Conservation (phyloP, 2,888 invertebrate genomes). For the Epistrophella euchroma region DNA sequence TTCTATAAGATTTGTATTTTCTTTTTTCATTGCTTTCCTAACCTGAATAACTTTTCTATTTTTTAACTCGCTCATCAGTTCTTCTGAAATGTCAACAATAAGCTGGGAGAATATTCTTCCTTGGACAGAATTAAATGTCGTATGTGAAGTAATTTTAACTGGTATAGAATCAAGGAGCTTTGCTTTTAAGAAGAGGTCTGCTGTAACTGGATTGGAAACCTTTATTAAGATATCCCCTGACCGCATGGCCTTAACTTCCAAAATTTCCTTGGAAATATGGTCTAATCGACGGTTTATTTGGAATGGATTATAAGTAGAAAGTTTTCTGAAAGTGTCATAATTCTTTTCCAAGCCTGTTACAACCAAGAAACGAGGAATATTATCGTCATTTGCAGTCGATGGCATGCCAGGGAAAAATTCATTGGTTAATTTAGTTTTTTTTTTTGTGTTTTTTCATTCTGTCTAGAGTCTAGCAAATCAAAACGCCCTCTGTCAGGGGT, state of each 20-base stretch:
- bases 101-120: conserved; percentile 11
- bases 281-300: conserved; percentile 22
- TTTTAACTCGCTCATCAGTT: not conserved
- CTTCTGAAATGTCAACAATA: conserved; percentile 1
- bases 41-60: conserved; percentile 5
- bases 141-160: conserved; percentile 22
- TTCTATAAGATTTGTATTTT: not conserved
- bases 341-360: conserved; percentile 8
- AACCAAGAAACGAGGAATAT: conserved; percentile 1
- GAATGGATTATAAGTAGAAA: conserved; percentile 22
- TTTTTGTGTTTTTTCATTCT: conserved; percentile 7
- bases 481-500: not conserved
- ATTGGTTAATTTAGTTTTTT: not conserved
- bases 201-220: not conserved
- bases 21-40: not conserved
- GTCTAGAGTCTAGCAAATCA: conserved; percentile 1
- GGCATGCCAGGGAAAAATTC: conserved; percentile 1
- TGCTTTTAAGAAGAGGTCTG: conserved; percentile 12
- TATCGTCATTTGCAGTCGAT: conserved; percentile 2
- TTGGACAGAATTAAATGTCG: too few species aligned
- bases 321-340: not conserved
- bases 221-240: conserved; percentile 18
- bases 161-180: conserved; percentile 5
- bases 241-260: conserved; percentile 4
- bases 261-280: conserved; percentile 22